Evolutionary conservation across 2,797 vertebrate species (phyloP), one percentile per base, ranked within the genome.

Genomic region (Sphaeramia orbicularis): DNA sequence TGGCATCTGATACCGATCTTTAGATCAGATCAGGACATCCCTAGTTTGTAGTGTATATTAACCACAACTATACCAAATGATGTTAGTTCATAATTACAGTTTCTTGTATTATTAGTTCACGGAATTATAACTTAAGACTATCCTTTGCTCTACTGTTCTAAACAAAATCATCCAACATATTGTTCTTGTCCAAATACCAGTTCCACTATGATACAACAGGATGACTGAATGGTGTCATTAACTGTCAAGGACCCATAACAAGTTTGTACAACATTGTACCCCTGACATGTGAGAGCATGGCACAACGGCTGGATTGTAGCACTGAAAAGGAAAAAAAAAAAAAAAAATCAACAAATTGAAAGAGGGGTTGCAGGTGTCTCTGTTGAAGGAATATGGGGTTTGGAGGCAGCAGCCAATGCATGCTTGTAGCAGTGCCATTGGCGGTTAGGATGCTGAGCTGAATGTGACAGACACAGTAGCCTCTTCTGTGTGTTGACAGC

Each of bases 391-490:
- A 71, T 60, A 61, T 49, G 59, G 44, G 65, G 53, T 68, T 56
- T 72, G 60, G 72, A 60, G 81, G 77, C 80, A 81, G 74, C 76
- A 66, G 83, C 82, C 84, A 86, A 43, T 65, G 59, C 75, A 78
- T 79, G 85, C 83, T 83, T 65, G 76, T 71, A 78, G 78, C 74
- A 10, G 68, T 14, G 86, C 86, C 78, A 76, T 41, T 74, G 79
- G 87, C 84, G 74, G 84, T 80, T 73, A 37, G 75, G 78, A 76
- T 19, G 78, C 81, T 30, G 76, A 66, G 82, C 75, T 60, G 83
- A 85, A 75, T 72, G 80, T 65, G 84, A 76, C 72, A 66, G 71
- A 77, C 84, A 92, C 90, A 93, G 83, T 84, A 81, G 87, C 56
- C 78, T 84, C 78, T 76, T 88, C 80, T 91, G 86, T 92, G 87